A percentile compares a stretch with the other conserved stretches of the same genome.
Evolutionary conservation across 1,140 invertebrate species (phyloP).

Genomic region (Zophobas atratus): DNA sequence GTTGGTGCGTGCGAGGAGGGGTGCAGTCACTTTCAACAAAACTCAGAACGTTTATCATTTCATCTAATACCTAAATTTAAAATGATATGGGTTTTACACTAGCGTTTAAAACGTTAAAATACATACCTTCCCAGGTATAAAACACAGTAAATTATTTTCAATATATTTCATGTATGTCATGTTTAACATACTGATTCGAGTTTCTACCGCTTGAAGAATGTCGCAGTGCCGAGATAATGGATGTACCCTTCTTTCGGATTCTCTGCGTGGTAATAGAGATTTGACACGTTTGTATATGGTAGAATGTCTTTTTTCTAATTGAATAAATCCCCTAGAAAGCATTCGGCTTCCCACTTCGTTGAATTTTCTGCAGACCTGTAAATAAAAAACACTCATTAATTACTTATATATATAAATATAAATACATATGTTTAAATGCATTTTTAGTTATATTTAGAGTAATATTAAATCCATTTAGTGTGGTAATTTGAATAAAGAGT

Average conservation of each 20-base stretch:
- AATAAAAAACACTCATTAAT: slow-evolving; percentile 38
- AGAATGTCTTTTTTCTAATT: slow-evolving; percentile 84
- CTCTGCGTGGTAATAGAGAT: slow-evolving; percentile 85
- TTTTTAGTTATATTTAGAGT: no score
- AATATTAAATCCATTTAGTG: no score
- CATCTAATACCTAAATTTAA: slow-evolving; percentile 85
- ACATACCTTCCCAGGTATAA: slow-evolving; percentile 91
- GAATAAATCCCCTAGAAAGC: slow-evolving; percentile 86
- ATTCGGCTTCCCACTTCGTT: slow-evolving; percentile 82
- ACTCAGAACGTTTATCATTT: slow-evolving; percentile 83
- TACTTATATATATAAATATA: neutral
- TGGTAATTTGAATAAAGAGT: no score
- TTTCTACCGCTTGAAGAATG: slow-evolving; percentile 92
- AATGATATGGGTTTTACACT: no score
- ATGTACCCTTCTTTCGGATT: slow-evolving; percentile 90
- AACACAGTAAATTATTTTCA: slow-evolving; percentile 87
- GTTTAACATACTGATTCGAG: slow-evolving; percentile 89
- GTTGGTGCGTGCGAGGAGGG: slow-evolving; percentile 85
- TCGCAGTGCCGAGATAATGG: slow-evolving; percentile 88
- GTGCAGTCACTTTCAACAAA: slow-evolving; percentile 78
- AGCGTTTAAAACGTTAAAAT: neutral
- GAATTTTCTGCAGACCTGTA: slow-evolving; percentile 87
- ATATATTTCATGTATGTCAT: slow-evolving; percentile 95
- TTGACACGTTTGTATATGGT: slow-evolving; percentile 85
- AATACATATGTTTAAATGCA: no score